phyloP scores from a whole-genome alignment of 2,888 invertebrate species.

The Agrypnus murinus region DNA sequence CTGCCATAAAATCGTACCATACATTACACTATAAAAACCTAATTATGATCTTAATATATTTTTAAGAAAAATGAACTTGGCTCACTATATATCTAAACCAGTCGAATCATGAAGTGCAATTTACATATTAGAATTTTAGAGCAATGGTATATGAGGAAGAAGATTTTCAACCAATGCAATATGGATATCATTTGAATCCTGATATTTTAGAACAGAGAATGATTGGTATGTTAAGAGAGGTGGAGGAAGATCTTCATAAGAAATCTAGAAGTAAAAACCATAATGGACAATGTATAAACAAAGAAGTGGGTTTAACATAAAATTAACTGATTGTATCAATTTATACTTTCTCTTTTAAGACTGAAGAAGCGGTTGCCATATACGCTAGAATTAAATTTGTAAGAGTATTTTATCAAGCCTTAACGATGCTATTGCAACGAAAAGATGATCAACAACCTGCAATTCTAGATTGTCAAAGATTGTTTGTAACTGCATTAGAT shows the following conservation, averaged over 20 bases:
- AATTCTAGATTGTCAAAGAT: slow-evolving; percentile 84
- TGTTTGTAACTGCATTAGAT: slow-evolving; percentile 87
- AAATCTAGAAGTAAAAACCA: slow-evolving; percentile 49
- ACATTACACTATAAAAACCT: too few species aligned
- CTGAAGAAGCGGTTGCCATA: slow-evolving; percentile 78
- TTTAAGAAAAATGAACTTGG: too few species aligned
- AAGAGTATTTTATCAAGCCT: slow-evolving; percentile 88
- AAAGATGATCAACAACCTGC: slow-evolving; percentile 80
- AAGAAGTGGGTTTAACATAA: slow-evolving; percentile 26
- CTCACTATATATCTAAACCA: too few species aligned
- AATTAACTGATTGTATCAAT: not conserved
- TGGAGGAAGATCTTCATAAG: slow-evolving; percentile 84
- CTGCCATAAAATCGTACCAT: too few species aligned
- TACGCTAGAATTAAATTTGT: slow-evolving; percentile 90
- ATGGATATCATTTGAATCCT: slow-evolving; percentile 89
- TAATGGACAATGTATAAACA: slow-evolving; percentile 23
- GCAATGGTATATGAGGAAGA: slow-evolving; percentile 95
- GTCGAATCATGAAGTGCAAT: too few species aligned
- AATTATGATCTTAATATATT: too few species aligned
- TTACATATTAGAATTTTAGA: slow-evolving; percentile 71
- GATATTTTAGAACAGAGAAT: slow-evolving; percentile 89
- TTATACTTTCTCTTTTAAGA: slow-evolving; percentile 62
- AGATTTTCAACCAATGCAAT: slow-evolving; percentile 95
- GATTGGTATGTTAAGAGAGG: slow-evolving; percentile 88
- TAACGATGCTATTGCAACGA: slow-evolving; percentile 76